Conservation (phyloP, 2,888 invertebrate genomes). For the Lysandra bellargus region DNA sequence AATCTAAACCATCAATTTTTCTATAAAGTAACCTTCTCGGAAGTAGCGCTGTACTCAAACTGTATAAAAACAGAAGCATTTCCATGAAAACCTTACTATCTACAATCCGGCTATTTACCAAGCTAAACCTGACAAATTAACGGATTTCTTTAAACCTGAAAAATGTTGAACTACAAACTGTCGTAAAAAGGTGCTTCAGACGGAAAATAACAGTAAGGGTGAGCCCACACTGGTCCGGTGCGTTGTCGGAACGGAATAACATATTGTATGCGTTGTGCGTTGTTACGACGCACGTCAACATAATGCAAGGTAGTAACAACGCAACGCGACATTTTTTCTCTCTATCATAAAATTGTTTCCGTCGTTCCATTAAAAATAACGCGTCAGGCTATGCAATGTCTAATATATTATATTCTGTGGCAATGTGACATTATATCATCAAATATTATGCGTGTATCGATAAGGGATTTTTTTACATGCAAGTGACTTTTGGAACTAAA, state of each 20-base stretch:
- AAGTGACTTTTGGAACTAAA: no score
- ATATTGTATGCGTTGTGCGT: not conserved
- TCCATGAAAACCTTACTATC: not conserved
- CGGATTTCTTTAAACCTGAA: slow-evolving; percentile 4
- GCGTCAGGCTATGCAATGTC: no score
- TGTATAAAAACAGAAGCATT: not conserved
- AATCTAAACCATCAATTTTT: no score
- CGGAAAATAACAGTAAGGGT: not conserved
- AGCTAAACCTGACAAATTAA: slow-evolving; percentile 18
- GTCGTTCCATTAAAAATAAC: no score
- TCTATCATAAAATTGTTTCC: no score
- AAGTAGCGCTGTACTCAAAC: not conserved
- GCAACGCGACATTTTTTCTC: not conserved
- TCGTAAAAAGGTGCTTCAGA: not conserved
- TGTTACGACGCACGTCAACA: not conserved
- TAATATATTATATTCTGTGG: no score
- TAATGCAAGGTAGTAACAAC: not conserved
- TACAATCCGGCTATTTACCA: slow-evolving; percentile 10
- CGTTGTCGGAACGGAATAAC: not conserved
- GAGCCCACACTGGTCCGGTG: not conserved
- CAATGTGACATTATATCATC: no score
- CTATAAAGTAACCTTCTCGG: not conserved
- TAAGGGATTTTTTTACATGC: no score
- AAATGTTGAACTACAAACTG: slow-evolving; percentile 14
- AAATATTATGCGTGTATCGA: no score